Conservation (phyloP, 2,888 invertebrate species). For the Selenia dentaria region DNA sequence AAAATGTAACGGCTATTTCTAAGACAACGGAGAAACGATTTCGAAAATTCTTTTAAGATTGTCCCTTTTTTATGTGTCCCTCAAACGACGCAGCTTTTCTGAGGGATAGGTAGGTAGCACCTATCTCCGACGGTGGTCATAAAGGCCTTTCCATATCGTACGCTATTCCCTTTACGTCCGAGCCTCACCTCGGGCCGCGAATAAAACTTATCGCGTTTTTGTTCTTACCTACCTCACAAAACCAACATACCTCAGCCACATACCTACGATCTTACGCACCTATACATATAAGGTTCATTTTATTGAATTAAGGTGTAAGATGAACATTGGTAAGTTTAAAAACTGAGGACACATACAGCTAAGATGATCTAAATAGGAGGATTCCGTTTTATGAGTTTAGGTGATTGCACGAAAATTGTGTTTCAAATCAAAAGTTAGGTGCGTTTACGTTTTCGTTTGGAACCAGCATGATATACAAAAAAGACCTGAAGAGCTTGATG, state of each 20-base stretch:
- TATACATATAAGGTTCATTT: conserved; percentile 28
- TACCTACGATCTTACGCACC: conserved; percentile 11
- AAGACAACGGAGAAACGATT: conserved; percentile 1
- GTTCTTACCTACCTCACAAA: conserved; percentile 51
- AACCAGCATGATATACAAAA: no score
- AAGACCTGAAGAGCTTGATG: no score
- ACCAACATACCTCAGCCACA: conserved; percentile 18
- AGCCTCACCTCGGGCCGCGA: conserved; percentile 53
- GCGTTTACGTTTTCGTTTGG: no score
- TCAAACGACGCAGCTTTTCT: conserved; percentile 13
- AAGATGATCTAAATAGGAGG: conserved; percentile 76
- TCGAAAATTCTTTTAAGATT: conserved; percentile 16
- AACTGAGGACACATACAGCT: conserved; percentile 51
- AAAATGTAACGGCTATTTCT: no score
- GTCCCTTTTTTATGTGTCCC: conserved; percentile 17
- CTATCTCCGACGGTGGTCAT: conserved; percentile 37
- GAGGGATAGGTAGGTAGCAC: conserved; percentile 22
- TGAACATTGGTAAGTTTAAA: conserved; percentile 36
- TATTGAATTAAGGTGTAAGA: conserved; percentile 1
- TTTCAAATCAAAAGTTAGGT: conserved; percentile 29
- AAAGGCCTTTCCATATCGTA: conserved; percentile 31
- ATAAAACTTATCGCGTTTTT: conserved; percentile 70
- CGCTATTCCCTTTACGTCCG: conserved; percentile 40
- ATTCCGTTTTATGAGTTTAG: conserved; percentile 63
- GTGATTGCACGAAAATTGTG: conserved; percentile 52